These are phyloP conservation scores for Cherax destructor DNA, from an alignment of 1,140 invertebrate species.

Conservation along the genomic window DNA sequence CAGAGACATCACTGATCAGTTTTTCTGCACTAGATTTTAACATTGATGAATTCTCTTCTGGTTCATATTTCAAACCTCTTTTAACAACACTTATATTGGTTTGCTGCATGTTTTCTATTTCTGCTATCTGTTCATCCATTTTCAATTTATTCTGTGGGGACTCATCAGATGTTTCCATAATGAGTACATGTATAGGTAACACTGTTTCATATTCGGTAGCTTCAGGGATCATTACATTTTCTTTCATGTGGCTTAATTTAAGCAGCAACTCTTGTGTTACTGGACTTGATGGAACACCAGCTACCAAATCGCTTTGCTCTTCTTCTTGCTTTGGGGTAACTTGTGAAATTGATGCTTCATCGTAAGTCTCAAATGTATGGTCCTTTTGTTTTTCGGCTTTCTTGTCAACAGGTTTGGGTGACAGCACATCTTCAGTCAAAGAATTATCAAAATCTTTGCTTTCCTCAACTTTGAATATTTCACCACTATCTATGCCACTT, in stretches of 20 bases:
- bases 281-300: background rate
- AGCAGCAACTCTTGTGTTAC: background rate
- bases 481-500: background rate
- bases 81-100: background rate
- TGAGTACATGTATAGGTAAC: background rate
- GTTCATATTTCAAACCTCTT: background rate
- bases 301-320: background rate
- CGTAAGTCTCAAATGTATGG: background rate
- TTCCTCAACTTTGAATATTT: background rate
- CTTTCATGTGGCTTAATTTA: background rate
- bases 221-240: background rate
- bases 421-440: background rate
- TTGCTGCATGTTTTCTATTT: background rate
- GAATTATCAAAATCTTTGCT: slow-evolving; percentile 3
- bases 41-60: background rate
- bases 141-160: background rate
- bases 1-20: background rate
- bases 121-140: background rate
- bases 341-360: background rate
- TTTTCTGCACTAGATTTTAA: background rate
- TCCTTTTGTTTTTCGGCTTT: background rate
- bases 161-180: background rate
- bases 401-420: background rate
- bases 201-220: background rate
- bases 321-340: background rate